Evolutionary conservation across 2,113 vertebrate genomes (phyloP), one percentile per base, ranked within the genome.

Genomic region (Caranx ignobilis): DNA sequence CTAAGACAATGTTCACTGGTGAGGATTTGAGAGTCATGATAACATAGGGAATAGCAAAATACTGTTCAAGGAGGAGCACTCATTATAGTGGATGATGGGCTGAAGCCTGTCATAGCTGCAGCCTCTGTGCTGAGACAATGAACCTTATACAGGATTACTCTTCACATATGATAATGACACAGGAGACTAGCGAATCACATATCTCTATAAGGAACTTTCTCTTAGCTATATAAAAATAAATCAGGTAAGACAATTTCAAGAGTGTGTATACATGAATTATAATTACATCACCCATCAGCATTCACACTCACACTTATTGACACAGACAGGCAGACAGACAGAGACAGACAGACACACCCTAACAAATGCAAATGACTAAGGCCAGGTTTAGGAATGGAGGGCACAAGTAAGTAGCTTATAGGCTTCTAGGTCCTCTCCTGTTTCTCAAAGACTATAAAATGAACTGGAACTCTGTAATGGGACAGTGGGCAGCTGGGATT

Each of bases 221-320:
- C 78, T 82, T 89, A 80, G 89, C 90, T 91, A 88, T 95, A 94
- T 86, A 95, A 95, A 95, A 95, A 95, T 94, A 95, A 94, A 92
- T 93, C 67, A 86, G 80, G 79, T 86, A 77, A 83, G 85, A 93
- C 90, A 89, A 87, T 93, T 89, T 89, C 77, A 86, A 88, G 39
- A 89, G 78, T 81, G 83, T 91, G 76, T 83, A 60, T 84, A 91
- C 73, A 89, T 83, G 76, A 89, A 80, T 89, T 73, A 71, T 26
- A 80, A 66, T 82, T 74, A 79, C 39, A 64, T 85, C 81, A 83
- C 54, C 55, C 83, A 87, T 72, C 75, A 52, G 59, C 83, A 84
- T 82, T 88, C 82, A 73, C 75, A 65, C 67, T 61, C 69, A 74
- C 39, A 69, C 57, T 73, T 71, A 75, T 65, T 67, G 69, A 60